These are phyloP conservation scores for Mellivora capensis DNA, from an alignment of 2,113 vertebrate genomes.

Conservation along the genomic window DNA sequence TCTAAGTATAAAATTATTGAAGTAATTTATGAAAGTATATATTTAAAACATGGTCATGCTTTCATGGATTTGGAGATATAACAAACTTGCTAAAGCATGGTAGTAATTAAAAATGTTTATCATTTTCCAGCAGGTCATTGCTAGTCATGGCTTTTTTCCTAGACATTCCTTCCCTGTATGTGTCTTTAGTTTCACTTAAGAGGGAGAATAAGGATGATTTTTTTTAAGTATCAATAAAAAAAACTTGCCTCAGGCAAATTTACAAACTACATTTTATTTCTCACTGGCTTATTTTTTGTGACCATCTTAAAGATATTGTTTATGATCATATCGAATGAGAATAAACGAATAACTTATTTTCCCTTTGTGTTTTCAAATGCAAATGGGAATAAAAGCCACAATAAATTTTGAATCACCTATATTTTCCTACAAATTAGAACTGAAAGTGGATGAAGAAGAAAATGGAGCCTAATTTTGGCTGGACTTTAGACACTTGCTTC, in stretches of 20 bases:
- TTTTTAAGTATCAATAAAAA: not conserved
- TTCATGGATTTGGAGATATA: not conserved
- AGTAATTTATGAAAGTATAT: not conserved
- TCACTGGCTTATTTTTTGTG: not conserved
- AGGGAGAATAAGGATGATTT: not conserved
- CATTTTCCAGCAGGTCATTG: constrained; percentile 19
- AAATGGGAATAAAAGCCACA: not conserved
- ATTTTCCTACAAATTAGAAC: not conserved
- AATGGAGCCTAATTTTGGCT: not conserved
- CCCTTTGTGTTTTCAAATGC: not conserved
- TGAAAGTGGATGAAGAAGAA: not conserved
- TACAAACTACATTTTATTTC: not conserved
- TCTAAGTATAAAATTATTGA: not conserved
- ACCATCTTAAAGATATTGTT: not conserved
- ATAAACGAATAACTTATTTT: not conserved
- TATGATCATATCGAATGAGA: not conserved
- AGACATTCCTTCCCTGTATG: not conserved
- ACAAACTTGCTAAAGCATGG: not conserved
- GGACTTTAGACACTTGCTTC: not conserved
- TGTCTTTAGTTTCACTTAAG: constrained; percentile 9
- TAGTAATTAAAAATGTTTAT: constrained; percentile 11
- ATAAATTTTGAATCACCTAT: not conserved
- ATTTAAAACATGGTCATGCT: not conserved
- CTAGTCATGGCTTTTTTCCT: not conserved
- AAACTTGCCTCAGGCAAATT: not conserved